Evolutionary conservation across 2,797 vertebrate genomes (phyloP).

Genomic region (Pitangus sulphuratus): DNA sequence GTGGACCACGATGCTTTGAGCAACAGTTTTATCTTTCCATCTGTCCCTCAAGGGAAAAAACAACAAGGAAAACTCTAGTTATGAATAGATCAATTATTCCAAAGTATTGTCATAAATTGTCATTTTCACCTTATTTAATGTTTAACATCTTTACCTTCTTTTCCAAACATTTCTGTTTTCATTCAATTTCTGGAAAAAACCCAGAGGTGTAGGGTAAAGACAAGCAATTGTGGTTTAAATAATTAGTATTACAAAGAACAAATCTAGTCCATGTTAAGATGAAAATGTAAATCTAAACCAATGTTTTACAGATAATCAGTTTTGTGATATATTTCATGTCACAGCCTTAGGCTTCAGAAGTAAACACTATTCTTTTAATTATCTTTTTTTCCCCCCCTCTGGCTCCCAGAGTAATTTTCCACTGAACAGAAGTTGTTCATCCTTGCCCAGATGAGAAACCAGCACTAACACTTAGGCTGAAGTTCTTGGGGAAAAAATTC

Average conservation of each 20-base stretch:
- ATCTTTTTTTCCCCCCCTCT: background rate
- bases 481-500: background rate
- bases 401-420: constrained; percentile 26
- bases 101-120: background rate
- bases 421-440: background rate
- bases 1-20: background rate
- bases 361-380: background rate
- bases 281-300: constrained; percentile 21
- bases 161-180: background rate
- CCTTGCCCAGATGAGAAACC: background rate
- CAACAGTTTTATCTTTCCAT: background rate
- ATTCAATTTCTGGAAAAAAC: background rate
- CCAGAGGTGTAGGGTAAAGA: rapidly evolving
- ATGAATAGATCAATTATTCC: background rate
- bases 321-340: background rate
- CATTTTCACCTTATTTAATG: background rate
- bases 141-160: background rate
- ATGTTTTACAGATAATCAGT: background rate
- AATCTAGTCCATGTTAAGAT: background rate
- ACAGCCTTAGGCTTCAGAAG: background rate
- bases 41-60: background rate
- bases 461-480: background rate
- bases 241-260: background rate
- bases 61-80: background rate
- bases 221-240: background rate